Base-by-base conservation (phyloP, 1,140 invertebrate species). In the Akabosia matsudoensis region DNA sequence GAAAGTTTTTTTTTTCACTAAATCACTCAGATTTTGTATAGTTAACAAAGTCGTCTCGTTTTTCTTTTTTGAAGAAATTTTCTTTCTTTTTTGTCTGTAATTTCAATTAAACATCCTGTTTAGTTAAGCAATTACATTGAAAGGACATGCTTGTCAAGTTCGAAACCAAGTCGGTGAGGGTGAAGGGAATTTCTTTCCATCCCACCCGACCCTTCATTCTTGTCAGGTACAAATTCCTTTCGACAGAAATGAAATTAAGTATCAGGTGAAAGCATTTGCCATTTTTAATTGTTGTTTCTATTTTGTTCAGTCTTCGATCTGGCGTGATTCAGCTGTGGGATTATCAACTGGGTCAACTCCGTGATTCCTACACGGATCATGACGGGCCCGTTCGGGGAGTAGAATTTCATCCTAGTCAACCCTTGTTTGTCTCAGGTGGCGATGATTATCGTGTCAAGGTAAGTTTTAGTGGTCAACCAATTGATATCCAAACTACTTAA, bases 371-470 rank as follows among this genome's bases (percentile, higher is more conserved):
- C 87, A 97, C 99, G 86, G 97, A 99, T 85, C 98, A 99, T 84
- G 97, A 99, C 87, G 97, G 97, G 1, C 98, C 98, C 16, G 98
- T 99, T 22, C 89, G 98, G 84, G 97, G 97, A 77, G 96, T 99
- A 77, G 95, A 95, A 85, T 99, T 99, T 84, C 98, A 99, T 83
- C 92, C 89, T 83, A 97, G 99, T 83, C 97, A 99, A 85, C 97
- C 98, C 0, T 87, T 99, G 0, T 99, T 99, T 85, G 98, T 99
- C 0, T 99, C 97, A 52, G 98, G 98, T 74, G 98, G 97, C 28
- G 97, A 99, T 86, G 97, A 99, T 85, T 99, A 99, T 84, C 99
- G 99, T 87, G 99, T 99, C 77, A 99, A 99, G 89, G 95, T 93
- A 84, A 76, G 76, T 14, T 33, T 4, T n/a, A 56, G 54, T 75